Evolutionary conservation across 2,797 vertebrate genomes (phyloP).

Genomic region (Cheirogaleus major): DNA sequence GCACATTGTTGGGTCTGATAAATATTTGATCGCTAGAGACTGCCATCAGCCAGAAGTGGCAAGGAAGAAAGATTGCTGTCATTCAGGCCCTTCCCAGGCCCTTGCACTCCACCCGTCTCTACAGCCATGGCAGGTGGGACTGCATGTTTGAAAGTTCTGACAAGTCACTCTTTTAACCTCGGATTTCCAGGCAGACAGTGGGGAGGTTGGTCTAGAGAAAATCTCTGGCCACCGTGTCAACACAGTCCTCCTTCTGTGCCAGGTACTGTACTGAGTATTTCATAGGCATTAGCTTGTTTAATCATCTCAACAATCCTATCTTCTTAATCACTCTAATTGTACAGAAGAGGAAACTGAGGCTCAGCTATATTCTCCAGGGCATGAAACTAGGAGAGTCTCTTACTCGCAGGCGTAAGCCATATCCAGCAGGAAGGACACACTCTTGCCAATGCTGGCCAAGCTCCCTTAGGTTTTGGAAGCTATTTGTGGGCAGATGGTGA

Average conservation of each 20-base stretch:
- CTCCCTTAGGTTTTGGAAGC: not conserved
- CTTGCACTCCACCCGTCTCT: too few species aligned
- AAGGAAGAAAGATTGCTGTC: not conserved
- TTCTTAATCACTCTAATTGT: not conserved
- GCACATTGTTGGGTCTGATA: not conserved
- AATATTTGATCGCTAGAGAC: conserved; percentile 43
- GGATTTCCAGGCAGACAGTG: not conserved
- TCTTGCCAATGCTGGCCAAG: not conserved
- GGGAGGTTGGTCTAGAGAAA: not conserved
- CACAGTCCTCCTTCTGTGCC: not conserved
- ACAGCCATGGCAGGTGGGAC: not conserved
- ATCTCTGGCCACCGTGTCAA: not conserved
- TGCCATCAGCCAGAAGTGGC: not conserved
- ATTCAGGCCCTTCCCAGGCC: too few species aligned
- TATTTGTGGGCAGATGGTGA: not conserved
- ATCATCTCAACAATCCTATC: not conserved
- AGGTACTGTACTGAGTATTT: not conserved
- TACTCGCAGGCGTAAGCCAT: not conserved
- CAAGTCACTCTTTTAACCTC: not conserved
- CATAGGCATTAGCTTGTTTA: not conserved
- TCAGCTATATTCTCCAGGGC: not conserved
- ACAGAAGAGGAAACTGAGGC: not conserved
- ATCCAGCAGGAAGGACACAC: not conserved
- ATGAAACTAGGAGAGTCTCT: not conserved
- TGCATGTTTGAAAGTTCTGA: not conserved